A percentile compares a stretch with the other conserved stretches of the same genome.
phyloP scores from a whole-genome alignment of 2,113 vertebrate genomes.

The Benitochromis conjunctus region DNA sequence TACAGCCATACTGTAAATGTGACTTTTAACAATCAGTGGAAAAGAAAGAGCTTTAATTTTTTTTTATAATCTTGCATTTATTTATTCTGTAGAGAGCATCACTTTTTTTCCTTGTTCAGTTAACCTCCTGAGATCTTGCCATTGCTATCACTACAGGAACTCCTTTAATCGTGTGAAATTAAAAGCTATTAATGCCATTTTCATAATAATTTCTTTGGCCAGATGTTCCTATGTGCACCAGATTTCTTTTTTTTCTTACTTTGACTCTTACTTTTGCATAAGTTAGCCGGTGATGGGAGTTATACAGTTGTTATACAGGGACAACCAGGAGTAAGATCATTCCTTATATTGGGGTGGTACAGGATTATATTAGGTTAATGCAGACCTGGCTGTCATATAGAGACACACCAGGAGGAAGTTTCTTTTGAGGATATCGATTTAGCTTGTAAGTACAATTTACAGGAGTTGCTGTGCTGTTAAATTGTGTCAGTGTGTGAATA shows the following conservation, averaged over 20 bases:
- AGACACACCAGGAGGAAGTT: not conserved
- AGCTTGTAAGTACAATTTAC: not conserved
- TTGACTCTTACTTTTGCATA: not conserved
- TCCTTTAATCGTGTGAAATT: not conserved
- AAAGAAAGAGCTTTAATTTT: not conserved
- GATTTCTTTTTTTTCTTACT: not conserved
- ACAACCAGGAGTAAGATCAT: not conserved
- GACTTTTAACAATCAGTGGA: not conserved
- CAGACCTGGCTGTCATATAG: not conserved
- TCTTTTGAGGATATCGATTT: not conserved
- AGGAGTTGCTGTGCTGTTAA: not conserved
- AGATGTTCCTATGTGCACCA: not conserved
- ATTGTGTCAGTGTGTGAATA: not conserved
- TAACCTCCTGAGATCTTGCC: not conserved
- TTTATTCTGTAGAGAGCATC: not conserved
- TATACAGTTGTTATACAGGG: not conserved
- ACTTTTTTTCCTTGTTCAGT: not conserved
- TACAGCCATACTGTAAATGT: not conserved
- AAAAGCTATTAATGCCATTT: not conserved
- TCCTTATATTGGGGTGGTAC: not conserved
- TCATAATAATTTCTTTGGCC: not conserved
- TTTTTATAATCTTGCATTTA: not conserved
- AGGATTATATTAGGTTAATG: not conserved
- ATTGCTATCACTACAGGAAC: not conserved
- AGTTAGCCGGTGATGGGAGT: not conserved